Evolutionary conservation across 2,113 vertebrate species (phyloP).

Genomic region (Labeo catla): DNA sequence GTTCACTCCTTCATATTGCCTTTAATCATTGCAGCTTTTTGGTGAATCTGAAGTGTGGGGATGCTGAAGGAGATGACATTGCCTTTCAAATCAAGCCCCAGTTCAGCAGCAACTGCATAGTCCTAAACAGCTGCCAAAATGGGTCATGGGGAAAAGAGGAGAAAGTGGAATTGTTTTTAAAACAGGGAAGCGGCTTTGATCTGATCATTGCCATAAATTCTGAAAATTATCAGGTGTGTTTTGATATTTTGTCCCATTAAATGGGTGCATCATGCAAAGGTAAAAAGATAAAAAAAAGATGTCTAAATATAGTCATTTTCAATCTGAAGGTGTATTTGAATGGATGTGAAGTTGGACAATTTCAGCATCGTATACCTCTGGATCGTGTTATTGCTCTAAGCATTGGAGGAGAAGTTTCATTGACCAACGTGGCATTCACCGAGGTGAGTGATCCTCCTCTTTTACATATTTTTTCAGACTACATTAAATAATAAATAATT

Average conservation of each 20-base stretch:
- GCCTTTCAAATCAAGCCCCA: conserved; percentile 10
- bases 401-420: not conserved
- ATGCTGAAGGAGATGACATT: conserved; percentile 24
- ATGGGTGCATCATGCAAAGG: not conserved
- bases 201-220: not conserved
- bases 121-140: not conserved
- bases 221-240: conserved; percentile 35
- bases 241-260: not conserved
- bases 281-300: not conserved
- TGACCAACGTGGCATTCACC: not conserved
- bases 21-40: conserved; percentile 4
- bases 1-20: not conserved
- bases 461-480: not conserved
- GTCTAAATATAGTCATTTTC: not conserved
- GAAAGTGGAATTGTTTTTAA: not conserved
- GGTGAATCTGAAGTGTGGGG: conserved; percentile 27
- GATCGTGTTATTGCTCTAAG: not conserved
- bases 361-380: conserved; percentile 16
- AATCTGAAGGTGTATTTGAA: not conserved
- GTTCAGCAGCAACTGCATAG: not conserved
- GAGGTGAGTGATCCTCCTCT: not conserved
- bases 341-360: not conserved
- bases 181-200: conserved; percentile 1
- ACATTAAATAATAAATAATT: no score
- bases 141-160: conserved; percentile 24